These are phyloP conservation scores for Garrulus glandarius DNA, from an alignment of 2,797 vertebrate genomes.

Conservation along the genomic window DNA sequence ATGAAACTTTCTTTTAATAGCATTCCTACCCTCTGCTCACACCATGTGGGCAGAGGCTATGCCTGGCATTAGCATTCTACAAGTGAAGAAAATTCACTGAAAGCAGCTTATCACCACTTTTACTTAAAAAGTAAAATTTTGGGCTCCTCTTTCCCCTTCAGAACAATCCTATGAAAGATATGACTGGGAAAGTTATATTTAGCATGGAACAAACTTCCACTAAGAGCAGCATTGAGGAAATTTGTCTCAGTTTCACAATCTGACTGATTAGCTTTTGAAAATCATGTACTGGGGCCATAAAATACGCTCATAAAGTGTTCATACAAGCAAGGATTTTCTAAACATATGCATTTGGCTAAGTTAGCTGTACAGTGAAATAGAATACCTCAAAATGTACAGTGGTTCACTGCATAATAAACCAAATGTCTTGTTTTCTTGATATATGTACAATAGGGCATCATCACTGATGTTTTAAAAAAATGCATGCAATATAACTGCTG, in stretches of 20 bases:
- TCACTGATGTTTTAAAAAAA: not conserved
- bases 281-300: not conserved
- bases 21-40: not conserved
- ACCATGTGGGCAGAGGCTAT: not conserved
- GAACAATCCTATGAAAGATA: not conserved
- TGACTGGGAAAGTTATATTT: conserved; percentile 12
- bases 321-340: conserved; percentile 18
- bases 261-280: conserved; percentile 53
- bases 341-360: not conserved
- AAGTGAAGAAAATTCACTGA: not conserved
- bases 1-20: not conserved
- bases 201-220: not conserved
- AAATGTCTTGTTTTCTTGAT: not conserved
- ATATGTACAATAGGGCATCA: not conserved
- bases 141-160: not conserved
- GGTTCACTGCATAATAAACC: not conserved
- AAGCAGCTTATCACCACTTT: not conserved
- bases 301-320: not conserved
- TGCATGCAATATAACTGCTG: not conserved
- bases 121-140: not conserved
- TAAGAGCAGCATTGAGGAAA: conserved; percentile 4
- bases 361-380: not conserved
- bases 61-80: not conserved
- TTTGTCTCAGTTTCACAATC: conserved; percentile 27
- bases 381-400: not conserved